Evolutionary conservation across 1,140 invertebrate genomes (phyloP), one percentile per base, ranked within the genome.

Genomic region (Saccostrea glomerata): DNA sequence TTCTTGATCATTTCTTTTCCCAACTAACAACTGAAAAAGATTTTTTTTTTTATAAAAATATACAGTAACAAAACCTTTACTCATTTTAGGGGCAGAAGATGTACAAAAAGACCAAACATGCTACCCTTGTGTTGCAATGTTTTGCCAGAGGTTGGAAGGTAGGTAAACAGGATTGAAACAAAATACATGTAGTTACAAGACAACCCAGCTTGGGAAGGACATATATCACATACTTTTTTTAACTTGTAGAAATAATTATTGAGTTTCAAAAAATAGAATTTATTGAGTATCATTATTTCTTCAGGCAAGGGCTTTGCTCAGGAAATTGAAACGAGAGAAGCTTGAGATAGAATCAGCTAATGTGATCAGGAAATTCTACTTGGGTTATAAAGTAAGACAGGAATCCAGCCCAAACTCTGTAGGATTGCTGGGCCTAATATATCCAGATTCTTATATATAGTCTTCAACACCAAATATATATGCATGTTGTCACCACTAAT

Each of bases 271-370:
- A 9, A 47, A 47, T 47, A 47, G 47, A 47, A 47, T 47, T 47
- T 47, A 47, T 47, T 6, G 20, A 70, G 63, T 70, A 25, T 70
- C 25, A 70, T 77, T 30, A 36, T 47, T 55, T 90, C 89, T 91
- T 56, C 90, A 94, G 94, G 94, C 94, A 30, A 89, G 94, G 25
- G 90, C 91, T 47, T 84, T 93, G n/a, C 84, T 93, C 30, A 86
- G 86, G 12, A 90, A 93, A 40, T 86, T 95, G 82, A 93, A 92
- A 84, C 91, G 93, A 13, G 90, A 94, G 91, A 96, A 96, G 92
- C 95, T 96, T 92, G 95, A 96, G 3, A 96, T 96, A 91, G 97
- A 97, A 97, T 97, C 97, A 11, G 96, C 96, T 9, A 95, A 95
- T 87, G 95, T 97, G 63, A 97, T 97, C 89, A 96, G 97, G 91